These are phyloP conservation scores for Colistium nudipinnis DNA, from an alignment of 2,113 vertebrate genomes.

Conservation along the genomic window DNA sequence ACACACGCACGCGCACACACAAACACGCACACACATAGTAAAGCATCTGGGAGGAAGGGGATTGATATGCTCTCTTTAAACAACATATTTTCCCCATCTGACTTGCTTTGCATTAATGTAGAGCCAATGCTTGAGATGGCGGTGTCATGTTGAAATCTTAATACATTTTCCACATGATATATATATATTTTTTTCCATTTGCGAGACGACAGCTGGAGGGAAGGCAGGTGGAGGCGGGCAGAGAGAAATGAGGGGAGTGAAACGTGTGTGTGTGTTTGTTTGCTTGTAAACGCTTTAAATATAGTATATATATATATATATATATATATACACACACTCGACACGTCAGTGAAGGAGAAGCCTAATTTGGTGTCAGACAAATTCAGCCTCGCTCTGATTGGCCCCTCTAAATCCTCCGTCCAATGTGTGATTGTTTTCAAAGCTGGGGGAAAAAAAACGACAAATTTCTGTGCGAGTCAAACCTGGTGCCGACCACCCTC, in stretches of 20 bases:
- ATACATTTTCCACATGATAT: neutral
- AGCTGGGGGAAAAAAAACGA: constrained; percentile 36
- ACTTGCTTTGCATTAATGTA: constrained; percentile 30
- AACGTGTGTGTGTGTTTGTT: no score
- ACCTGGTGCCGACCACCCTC: constrained; percentile 8
- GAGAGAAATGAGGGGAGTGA: neutral
- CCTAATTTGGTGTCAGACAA: constrained; percentile 31
- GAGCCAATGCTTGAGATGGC: neutral
- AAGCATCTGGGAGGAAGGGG: constrained; percentile 16
- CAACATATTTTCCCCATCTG: constrained; percentile 28
- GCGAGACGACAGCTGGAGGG: constrained; percentile 3
- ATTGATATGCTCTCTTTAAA: constrained; percentile 28
- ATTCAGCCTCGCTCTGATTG: constrained; percentile 8
- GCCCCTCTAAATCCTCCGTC: constrained; percentile 18
- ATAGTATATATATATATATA: no score
- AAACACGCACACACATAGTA: constrained; percentile 6
- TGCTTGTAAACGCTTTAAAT: no score
- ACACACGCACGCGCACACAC: constrained; percentile 2
- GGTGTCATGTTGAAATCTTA: neutral
- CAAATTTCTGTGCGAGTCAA: constrained; percentile 21
- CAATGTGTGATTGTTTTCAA: constrained; percentile 33
- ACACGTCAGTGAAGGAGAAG: constrained; percentile 25
- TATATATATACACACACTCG: constrained; percentile 1
- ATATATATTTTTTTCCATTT: neutral
- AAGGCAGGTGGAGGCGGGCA: constrained; percentile 9